Percentiles rank a stretch among this genome's conserved stretches.
These are phyloP conservation scores for Alexandromys fortis DNA, from an alignment of 2,113 vertebrate genomes.

Conservation along the genomic window DNA sequence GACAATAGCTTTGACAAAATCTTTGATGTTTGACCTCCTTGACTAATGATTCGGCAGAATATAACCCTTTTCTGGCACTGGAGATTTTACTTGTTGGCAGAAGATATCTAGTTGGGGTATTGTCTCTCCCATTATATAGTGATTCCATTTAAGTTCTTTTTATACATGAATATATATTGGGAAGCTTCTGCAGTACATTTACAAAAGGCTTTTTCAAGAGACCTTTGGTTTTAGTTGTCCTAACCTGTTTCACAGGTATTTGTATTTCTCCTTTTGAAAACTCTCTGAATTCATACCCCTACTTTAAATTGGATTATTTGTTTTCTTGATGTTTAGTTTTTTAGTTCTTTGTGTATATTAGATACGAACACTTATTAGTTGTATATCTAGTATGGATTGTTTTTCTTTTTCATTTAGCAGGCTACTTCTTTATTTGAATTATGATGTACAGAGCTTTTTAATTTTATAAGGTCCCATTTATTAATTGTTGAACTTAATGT, in stretches of 20 bases:
- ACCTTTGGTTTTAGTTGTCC: background rate
- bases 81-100: background rate
- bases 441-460: background rate
- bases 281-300: background rate
- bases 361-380: background rate
- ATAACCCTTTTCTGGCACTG: too few relatives aligned
- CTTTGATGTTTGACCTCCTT: background rate
- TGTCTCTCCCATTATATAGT: background rate
- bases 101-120: background rate
- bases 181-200: background rate
- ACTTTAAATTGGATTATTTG: background rate
- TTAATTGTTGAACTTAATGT: background rate
- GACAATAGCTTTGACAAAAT: background rate
- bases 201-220: background rate
- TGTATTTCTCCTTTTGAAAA: background rate
- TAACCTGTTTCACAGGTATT: background rate
- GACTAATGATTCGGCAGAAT: background rate
- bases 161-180: background rate
- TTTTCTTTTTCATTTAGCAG: background rate
- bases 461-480: background rate
- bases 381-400: background rate
- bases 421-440: background rate
- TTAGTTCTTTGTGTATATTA: background rate
- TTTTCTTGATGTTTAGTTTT: background rate
- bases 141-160: background rate